These are phyloP conservation scores for Heliocidaris erythrogramma DNA, from an alignment of 35 echinoderm and acorn worm species.

Conservation along the genomic window DNA sequence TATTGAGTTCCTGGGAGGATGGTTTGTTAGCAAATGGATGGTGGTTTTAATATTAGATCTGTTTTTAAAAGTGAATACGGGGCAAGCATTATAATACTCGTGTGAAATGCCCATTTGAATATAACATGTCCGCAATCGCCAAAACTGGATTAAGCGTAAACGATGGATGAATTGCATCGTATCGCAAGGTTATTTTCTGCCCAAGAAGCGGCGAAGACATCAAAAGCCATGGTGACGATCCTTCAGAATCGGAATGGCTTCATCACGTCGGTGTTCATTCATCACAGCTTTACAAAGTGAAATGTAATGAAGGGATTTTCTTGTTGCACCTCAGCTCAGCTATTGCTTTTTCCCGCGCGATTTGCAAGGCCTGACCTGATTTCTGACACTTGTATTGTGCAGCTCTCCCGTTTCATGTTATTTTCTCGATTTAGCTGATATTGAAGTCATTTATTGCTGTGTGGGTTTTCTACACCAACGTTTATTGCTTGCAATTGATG, in stretches of 20 bases:
- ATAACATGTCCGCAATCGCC: not conserved
- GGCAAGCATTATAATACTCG: not conserved
- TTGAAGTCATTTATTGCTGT: too few relatives aligned
- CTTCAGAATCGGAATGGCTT: not conserved
- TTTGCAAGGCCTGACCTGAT: not conserved
- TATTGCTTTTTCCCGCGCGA: not conserved
- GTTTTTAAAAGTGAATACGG: not conserved
- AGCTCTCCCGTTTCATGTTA: not conserved
- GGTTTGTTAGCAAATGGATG: too few relatives aligned
- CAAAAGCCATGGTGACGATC: not conserved
- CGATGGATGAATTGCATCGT: not conserved
- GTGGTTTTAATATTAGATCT: too few relatives aligned
- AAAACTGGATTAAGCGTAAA: not conserved
- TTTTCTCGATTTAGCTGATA: not conserved
- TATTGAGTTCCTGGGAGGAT: too few relatives aligned
- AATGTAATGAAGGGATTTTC: not conserved
- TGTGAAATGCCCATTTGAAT: not conserved
- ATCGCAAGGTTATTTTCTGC: not conserved
- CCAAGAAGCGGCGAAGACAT: not conserved
- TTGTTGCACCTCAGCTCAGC: not conserved
- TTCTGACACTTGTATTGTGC: not conserved
- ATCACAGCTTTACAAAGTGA: not conserved
- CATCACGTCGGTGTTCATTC: not conserved
- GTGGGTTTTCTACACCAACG: not conserved
- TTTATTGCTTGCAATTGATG: not conserved